phyloP scores from a whole-genome alignment of 2,113 vertebrate species.

The western clawed frog (Xenopus tropicalis) region DNA sequence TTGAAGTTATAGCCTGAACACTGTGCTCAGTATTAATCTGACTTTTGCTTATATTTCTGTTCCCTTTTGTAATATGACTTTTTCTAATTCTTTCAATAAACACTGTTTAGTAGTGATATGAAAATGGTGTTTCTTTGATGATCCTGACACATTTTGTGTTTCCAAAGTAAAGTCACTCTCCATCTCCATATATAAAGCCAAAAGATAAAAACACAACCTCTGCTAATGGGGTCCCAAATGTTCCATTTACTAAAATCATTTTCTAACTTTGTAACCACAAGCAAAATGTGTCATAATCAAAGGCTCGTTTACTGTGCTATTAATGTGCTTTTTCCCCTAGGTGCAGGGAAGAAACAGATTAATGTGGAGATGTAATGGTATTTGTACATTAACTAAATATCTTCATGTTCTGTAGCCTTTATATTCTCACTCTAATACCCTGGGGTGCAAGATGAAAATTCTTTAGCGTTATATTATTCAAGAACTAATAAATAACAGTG shows the following conservation, averaged over 20 bases:
- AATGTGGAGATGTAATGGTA: not conserved
- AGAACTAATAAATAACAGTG: not conserved
- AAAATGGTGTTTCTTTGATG: not conserved
- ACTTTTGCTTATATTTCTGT: too few species aligned
- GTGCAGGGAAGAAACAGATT: not conserved
- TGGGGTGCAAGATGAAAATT: not conserved
- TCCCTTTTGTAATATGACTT: too few species aligned
- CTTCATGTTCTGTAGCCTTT: not conserved
- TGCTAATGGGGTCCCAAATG: not conserved
- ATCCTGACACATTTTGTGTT: conserved; percentile 6
- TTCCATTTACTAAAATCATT: conserved; percentile 20
- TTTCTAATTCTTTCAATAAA: too few species aligned
- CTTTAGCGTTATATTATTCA: not conserved
- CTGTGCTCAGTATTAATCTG: too few species aligned
- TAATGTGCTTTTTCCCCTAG: not conserved
- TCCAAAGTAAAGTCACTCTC: conserved; percentile 4
- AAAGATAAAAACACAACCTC: not conserved
- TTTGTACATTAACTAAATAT: not conserved
- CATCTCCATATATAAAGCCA: not conserved
- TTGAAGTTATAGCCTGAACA: too few species aligned
- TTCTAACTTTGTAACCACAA: conserved; percentile 12
- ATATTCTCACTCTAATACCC: not conserved
- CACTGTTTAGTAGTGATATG: not conserved
- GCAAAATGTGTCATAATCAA: conserved; percentile 26
- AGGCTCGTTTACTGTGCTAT: conserved; percentile 17